Evolutionary conservation across 2,797 vertebrate genomes (phyloP), one percentile per base, ranked within the genome.

Genomic region (Anolis apletophallus): DNA sequence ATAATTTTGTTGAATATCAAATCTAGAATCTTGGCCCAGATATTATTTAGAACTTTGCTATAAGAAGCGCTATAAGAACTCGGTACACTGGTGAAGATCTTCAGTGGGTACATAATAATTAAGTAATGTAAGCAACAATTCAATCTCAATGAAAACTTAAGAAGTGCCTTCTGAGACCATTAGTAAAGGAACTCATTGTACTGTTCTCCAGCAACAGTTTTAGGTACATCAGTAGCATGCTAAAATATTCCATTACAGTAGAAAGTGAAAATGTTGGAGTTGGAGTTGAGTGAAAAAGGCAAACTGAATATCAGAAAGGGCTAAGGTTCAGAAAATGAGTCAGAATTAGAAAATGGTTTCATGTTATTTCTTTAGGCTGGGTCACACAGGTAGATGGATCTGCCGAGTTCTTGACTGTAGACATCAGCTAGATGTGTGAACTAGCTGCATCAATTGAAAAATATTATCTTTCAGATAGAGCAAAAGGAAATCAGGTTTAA

Each of bases 41-140:
- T 13, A 40, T 75, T 13, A 40, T 75, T 81, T 81, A 64, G 50
- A 67, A 75, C 67, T 55, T 67, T 67, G 59, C 57, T 86, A 68
- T 67, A 46, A 40, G 67, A 67, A 86, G 50, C 81, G 55, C 10
- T 75, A 40, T 81, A 67, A 86, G 50, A 86, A 67, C 10, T 75
- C 78, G 67, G 74, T 46, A 17, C 6, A 68, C n/a, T 55, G 57
- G 54, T 52, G 32, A 6, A 75, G 17, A 74, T 26, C 5, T 16
- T 8, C 71, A 36, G 29, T 5, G 61, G 46, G 16, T n/a, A 46
- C n/a, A 74, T 81, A 75, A 55, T 54, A 67, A 75, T 74, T 86
- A 81, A 71, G 14, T 64, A 57, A 12, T 5, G 40, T 46, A 54
- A 68, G 75, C 74, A 57, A 40, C 34, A 82, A 71, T 79, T 21